Evolutionary conservation across 2,113 vertebrate genomes (phyloP), one percentile per base, ranked within the genome.

Genomic region (Zingel zingel): DNA sequence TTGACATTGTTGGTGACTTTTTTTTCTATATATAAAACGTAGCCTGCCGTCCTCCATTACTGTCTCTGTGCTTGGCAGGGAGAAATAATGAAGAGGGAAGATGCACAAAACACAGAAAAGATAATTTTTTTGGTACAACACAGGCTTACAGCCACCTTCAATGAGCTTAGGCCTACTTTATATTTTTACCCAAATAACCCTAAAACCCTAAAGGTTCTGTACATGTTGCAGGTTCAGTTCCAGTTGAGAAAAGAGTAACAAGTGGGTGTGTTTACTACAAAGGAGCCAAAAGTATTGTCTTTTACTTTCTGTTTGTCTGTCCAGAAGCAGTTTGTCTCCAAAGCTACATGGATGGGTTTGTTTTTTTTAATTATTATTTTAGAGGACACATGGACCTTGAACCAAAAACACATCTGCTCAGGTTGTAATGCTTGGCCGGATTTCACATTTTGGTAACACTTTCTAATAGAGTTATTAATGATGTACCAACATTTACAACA

Each of bases 81-180:
- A 68, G 23, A 61, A 57, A 14, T 66, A 73, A 66, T 15, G 4
- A 81, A 58, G 6, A 18, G 51, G n/a, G 54, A 76, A 82, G 50
- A 81, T 48, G 36, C 47, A 50, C 39, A 48, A 58, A 21, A 62
- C 1, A 47, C 77, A 33, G 16, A 51, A n/a, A 33, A 66, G 43
- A 68, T 16, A 16, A 0, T 53, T 6, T 33, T 45, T 74, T 57
- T 39, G 61, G 63, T 51, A 1, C 51, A 68, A 36, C 15, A 13
- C 4, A 23, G 53, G 13, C 21, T 74, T 33, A 48, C 57, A 39
- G 45, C 48, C 21, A 2, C 65, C 68, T 16, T 33, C 64, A 48
- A 36, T 3, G 2, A 50, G 79, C 77, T 67, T 47, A 16, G 39
- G 10, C 2, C 9, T 43, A 10, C 39, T 65, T 61, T 68, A 21